Evolutionary conservation across 2,113 vertebrate species (phyloP), one percentile per base, ranked within the genome.

Genomic region (Oreochromis tanganicae): DNA sequence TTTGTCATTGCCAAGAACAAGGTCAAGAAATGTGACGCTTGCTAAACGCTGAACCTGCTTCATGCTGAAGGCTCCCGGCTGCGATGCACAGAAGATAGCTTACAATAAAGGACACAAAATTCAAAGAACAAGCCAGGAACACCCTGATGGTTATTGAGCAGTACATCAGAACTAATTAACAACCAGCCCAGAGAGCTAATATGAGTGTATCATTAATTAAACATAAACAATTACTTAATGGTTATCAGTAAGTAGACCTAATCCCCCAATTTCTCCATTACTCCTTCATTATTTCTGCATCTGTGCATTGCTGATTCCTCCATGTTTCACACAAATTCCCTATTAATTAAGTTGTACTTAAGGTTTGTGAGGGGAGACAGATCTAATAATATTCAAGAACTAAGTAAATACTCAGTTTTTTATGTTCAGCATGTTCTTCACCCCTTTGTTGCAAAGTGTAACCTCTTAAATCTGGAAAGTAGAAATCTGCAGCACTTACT

Each of bases 41-140:
- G 36, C 66, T 71, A 71, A 71, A 43, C n/a, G n/a, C 2, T 71
- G 2, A 71, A 24, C 38, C 38, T 43, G 36, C n/a, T 71, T 71
- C 66, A 71, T 43, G 3, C 36, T 24, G n/a, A 41, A 71, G n/a
- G 0, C n/a, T 38, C n/a, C 1, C 1, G 7, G 66, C n/a, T 1
- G 12, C 1, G 12, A 71, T 41, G 38, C 38, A 71, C 1, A 0
- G 5, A 43, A 71, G 66, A 41, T 9, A 71, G n/a, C 38, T 43
- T 16, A 71, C n/a, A 71, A 24, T 41, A 24, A 71, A 21, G 63
- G 63, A 71, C 36, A 41, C 63, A 4, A 71, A 43, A 71, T 21
- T 24, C 36, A 68, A 68, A 68, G 11, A 68, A 68, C 19, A 68
- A 68, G n/a, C 4, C 9, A 24, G 36, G 36, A 41, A 71, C 66